Evolutionary conservation across 2,888 invertebrate species (phyloP).

Genomic region (Pyralis farinalis): DNA sequence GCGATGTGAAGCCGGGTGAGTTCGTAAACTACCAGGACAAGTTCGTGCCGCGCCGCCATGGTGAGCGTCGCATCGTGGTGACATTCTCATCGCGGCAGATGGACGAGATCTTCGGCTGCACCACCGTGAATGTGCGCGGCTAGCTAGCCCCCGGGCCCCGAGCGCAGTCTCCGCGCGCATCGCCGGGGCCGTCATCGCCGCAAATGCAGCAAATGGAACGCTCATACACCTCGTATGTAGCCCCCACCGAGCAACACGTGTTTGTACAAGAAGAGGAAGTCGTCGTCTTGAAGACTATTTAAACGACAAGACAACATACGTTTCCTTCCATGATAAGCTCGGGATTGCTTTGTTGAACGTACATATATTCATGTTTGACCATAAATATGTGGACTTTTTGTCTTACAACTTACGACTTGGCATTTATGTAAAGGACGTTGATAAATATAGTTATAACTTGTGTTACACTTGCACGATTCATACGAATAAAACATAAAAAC

Average conservation of each 20-base stretch:
- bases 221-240: constrained; percentile 51
- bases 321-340: neutral
- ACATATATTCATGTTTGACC: constrained; percentile 25
- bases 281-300: constrained; percentile 58
- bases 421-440: constrained; percentile 59
- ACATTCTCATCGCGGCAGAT: constrained; percentile 85
- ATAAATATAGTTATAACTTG: constrained; percentile 25
- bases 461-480: constrained; percentile 53
- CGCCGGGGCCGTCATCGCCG: constrained; percentile 60
- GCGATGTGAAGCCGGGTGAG: constrained; percentile 84
- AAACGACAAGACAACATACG: constrained; percentile 18
- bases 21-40: constrained; percentile 82
- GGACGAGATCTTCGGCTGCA: constrained; percentile 83
- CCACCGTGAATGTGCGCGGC: constrained; percentile 75
- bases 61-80: constrained; percentile 83
- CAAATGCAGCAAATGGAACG: constrained; percentile 60
- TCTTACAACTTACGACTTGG: constrained; percentile 45
- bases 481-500: constrained; percentile 48
- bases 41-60: constrained; percentile 80
- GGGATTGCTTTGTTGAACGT: constrained; percentile 27
- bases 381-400: constrained; percentile 16
- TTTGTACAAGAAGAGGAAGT: constrained; percentile 69
- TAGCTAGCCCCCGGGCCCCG: constrained; percentile 72
- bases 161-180: constrained; percentile 52
- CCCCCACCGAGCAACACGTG: constrained; percentile 61